Evolutionary conservation across 2,797 vertebrate species (phyloP).

Genomic region (Acrossocheilus wenchowensis): DNA sequence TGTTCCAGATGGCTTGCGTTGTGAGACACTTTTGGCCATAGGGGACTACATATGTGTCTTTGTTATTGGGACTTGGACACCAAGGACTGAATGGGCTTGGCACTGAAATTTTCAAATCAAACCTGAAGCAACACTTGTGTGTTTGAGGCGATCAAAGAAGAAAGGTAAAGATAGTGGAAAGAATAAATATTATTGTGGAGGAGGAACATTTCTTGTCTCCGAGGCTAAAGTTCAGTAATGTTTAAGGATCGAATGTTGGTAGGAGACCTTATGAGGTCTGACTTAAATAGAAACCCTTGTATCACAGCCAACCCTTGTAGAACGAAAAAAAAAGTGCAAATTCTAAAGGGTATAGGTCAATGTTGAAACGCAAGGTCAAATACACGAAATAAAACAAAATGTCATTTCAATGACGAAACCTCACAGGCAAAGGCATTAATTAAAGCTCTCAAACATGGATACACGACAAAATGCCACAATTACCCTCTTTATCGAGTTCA

Average conservation of each 20-base stretch:
- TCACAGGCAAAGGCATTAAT: background rate
- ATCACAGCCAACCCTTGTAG: background rate
- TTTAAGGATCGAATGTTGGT: background rate
- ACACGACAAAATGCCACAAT: slow-evolving; percentile 59
- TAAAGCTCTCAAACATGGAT: slow-evolving; percentile 16
- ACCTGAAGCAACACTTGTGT: background rate
- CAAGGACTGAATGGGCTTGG: slow-evolving; percentile 41
- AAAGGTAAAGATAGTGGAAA: background rate
- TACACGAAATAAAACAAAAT: background rate
- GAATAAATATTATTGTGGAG: background rate
- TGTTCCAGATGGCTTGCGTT: slow-evolving; percentile 79
- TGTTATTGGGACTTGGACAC: slow-evolving; percentile 53
- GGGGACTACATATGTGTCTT: slow-evolving; percentile 54
- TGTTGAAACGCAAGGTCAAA: background rate
- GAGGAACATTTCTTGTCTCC: background rate
- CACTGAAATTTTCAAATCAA: background rate
- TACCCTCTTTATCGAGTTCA: slow-evolving; percentile 72
- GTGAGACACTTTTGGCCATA: slow-evolving; percentile 67
- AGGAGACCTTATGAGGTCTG: slow-evolving; percentile 5
- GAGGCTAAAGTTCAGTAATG: background rate
- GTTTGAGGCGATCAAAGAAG: background rate
- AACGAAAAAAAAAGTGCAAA: background rate
- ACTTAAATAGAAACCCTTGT: background rate
- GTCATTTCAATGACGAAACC: background rate
- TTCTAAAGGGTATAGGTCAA: slow-evolving; percentile 2